Base-by-base conservation (phyloP, 2,888 invertebrate species). In the Urechis unicinctus region DNA sequence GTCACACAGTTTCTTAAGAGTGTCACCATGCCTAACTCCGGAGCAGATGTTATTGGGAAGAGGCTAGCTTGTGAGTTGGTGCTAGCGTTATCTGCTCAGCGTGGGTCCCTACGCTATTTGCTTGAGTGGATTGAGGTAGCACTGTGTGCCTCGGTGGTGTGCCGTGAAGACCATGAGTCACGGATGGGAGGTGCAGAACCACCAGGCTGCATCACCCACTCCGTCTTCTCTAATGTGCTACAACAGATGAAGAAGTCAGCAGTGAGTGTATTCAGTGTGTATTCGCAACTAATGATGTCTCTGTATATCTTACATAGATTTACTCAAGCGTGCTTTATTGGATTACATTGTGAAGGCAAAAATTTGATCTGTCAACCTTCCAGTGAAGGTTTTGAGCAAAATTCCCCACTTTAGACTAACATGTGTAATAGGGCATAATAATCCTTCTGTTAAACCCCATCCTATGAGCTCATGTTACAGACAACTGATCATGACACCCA, bases 51-150 rank as follows among this genome's bases (percentile, higher is more conserved):
- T 21, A 69, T 71, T 55, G 72, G 74, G 0, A 72, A 75, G 31
- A 69, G 71, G 48, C 64, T 79, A 53, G 73, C 78, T 43, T 75
- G 78, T 28, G 84, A 85, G 72, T 73, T 85, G 51, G 75, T 84
- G 61, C 69, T 85, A 44, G 80, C 81, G 3, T 66, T 85, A 43
- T 82, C 83, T 17, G 72, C 83, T 30, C 85, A 85, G 75, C 71
- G 85, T 61, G 85, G 85, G 22, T 83, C 83, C 13, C 75, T 85
- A 24, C 73, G 83, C 44, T 81, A 82, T 68, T 71, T 85, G 25
- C 72, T 85, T 47, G 83, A 85, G 66, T 85, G 85, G 85, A 81
- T 85, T 48, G 82, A 83, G 59, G 81, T 84, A 80, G 83, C 84
- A 13, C 74, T 85, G 57, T 67, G 68, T 61, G 72, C 75, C 30